These are phyloP conservation scores for Neodiprion pinetum DNA, from an alignment of 1,140 invertebrate genomes.

Conservation along the genomic window DNA sequence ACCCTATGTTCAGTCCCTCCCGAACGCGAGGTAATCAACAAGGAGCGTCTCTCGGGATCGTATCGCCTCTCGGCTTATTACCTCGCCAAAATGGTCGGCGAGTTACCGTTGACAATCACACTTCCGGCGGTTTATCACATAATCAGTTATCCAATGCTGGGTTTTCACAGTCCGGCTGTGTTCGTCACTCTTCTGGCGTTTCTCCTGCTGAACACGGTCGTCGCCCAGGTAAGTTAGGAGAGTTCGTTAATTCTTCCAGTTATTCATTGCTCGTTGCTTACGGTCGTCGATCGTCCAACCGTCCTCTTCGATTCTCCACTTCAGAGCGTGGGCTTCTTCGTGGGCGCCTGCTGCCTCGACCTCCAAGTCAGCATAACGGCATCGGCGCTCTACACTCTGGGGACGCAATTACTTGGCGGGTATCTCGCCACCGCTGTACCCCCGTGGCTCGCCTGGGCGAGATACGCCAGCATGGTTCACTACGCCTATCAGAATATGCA, in stretches of 20 bases:
- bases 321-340: constrained; percentile 84
- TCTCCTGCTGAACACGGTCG: constrained; percentile 78
- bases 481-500: constrained; percentile 90
- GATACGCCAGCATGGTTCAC: constrained; percentile 81
- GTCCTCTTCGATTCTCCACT: constrained; percentile 7
- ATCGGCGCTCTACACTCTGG: constrained; percentile 80
- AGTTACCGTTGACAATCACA: constrained; percentile 79
- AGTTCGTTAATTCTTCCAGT: too few species aligned
- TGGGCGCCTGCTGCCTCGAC: constrained; percentile 82
- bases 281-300: too few species aligned
- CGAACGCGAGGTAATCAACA: constrained; percentile 84
- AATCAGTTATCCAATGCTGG: constrained; percentile 83
- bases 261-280: too few species aligned
- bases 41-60: constrained; percentile 81
- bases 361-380: constrained; percentile 83
- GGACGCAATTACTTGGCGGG: constrained; percentile 83
- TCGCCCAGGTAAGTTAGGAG: constrained; percentile 69
- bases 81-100: constrained; percentile 85
- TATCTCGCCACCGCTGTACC: constrained; percentile 83
- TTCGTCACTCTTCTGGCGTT: constrained; percentile 78
- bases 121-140: constrained; percentile 81
- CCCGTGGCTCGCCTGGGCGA: constrained; percentile 80
- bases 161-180: constrained; percentile 67
- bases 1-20: constrained; percentile 71
- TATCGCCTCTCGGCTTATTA: constrained; percentile 87